Evolutionary conservation across 2,113 vertebrate genomes (phyloP).

Genomic region (Lipophrys pholis): DNA sequence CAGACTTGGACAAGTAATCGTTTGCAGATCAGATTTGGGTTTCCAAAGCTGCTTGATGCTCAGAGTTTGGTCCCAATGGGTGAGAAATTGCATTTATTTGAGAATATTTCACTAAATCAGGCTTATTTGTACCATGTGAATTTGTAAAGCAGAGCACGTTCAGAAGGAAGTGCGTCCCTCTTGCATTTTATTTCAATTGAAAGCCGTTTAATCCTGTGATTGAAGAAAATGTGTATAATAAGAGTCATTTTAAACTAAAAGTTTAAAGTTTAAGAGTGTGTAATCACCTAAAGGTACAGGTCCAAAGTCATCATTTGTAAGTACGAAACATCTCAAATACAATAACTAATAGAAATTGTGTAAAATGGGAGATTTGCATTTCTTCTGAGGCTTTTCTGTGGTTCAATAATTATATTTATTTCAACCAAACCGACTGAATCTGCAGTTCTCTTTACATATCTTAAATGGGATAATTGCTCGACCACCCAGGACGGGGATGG

Average conservation of each 20-base stretch:
- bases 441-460: background rate
- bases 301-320: too few species aligned
- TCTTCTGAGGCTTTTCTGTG: background rate
- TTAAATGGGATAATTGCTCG: background rate
- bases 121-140: too few species aligned
- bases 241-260: background rate
- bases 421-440: background rate
- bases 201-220: too few species aligned
- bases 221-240: background rate
- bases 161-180: too few species aligned
- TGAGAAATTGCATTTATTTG: background rate
- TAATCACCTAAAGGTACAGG: background rate
- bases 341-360: background rate
- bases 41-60: conserved; percentile 16
- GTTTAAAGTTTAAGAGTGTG: background rate
- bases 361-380: too few species aligned
- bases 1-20: conserved; percentile 13
- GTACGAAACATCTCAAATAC: background rate
- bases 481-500: too few species aligned
- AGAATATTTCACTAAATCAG: background rate
- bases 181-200: background rate
- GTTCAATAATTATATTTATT: background rate
- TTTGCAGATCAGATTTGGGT: conserved; percentile 28
- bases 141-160: too few species aligned
- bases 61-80: background rate